Conservation (phyloP, 2,113 vertebrate species). For the rabbit (Oryctolagus cuniculus) region DNA sequence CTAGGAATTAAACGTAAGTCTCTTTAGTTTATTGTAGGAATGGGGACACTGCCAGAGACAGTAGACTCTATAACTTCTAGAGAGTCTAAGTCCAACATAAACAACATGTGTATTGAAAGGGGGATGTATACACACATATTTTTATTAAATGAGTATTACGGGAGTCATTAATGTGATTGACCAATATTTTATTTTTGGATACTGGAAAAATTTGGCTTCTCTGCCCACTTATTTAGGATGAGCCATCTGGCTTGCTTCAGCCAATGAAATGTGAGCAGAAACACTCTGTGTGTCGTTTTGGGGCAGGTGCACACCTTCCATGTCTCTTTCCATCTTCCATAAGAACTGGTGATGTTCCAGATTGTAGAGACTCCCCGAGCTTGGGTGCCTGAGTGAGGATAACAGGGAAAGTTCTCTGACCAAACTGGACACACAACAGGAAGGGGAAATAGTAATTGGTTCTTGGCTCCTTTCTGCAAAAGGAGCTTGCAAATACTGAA, state of each 20-base stretch:
- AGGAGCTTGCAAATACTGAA: neutral
- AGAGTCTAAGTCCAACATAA: neutral
- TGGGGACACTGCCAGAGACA: neutral
- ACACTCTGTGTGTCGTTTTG: neutral
- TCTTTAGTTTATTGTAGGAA: neutral
- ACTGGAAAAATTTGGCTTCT: neutral
- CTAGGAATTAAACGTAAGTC: neutral
- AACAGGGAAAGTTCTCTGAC: neutral
- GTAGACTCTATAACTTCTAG: neutral
- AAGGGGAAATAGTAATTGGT: neutral
- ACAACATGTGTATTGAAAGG: neutral
- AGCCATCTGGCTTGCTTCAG: slow-evolving; percentile 4
- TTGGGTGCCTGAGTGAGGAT: neutral
- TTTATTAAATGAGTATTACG: neutral
- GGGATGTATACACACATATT: neutral
- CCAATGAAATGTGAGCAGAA: neutral
- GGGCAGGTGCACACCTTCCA: neutral
- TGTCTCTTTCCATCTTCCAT: neutral
- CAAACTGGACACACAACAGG: neutral
- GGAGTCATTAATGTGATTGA: neutral
- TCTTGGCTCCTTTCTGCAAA: neutral
- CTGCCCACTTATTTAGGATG: neutral
- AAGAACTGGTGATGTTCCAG: neutral
- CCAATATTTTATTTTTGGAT: neutral
- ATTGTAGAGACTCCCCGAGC: neutral